phyloP scores from a whole-genome alignment of 2,113 vertebrate genomes.

The Ammospiza nelsoni region DNA sequence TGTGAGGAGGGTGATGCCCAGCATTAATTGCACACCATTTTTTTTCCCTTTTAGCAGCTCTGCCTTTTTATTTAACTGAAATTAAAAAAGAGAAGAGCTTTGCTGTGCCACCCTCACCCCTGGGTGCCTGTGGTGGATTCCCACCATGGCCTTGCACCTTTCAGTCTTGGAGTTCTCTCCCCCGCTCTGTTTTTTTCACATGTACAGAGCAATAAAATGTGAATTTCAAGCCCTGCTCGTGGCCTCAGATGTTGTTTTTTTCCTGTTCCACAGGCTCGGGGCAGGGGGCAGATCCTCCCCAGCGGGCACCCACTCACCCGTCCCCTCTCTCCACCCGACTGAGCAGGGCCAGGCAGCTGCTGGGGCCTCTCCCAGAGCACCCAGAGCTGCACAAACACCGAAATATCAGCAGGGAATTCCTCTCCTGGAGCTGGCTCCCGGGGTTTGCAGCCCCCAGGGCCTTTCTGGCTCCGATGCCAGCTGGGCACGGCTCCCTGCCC shows the following conservation, averaged over 20 bases:
- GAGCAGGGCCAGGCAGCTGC: neutral
- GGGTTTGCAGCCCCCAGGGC: neutral
- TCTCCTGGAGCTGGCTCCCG: neutral
- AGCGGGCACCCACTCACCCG: neutral
- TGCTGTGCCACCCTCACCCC: neutral
- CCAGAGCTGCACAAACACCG: neutral
- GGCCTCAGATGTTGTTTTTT: neutral
- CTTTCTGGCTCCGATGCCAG: fast-evolving
- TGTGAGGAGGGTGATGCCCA: neutral
- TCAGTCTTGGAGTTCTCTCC: neutral
- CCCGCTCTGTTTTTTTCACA: neutral
- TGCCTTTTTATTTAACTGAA: neutral
- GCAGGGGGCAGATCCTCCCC: neutral
- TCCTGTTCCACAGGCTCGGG: neutral
- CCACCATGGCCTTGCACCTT: neutral
- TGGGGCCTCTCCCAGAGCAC: neutral
- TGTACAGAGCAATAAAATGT: neutral
- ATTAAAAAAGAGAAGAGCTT: neutral
- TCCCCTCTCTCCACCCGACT: conserved; percentile 33
- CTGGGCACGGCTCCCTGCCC: neutral
- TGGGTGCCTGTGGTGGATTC: neutral
- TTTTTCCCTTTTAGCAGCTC: neutral
- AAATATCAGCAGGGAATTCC: neutral
- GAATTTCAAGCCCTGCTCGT: neutral
- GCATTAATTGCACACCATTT: neutral